Conservation (phyloP, 2,888 invertebrate species). For the Drosophila phalerata region DNA sequence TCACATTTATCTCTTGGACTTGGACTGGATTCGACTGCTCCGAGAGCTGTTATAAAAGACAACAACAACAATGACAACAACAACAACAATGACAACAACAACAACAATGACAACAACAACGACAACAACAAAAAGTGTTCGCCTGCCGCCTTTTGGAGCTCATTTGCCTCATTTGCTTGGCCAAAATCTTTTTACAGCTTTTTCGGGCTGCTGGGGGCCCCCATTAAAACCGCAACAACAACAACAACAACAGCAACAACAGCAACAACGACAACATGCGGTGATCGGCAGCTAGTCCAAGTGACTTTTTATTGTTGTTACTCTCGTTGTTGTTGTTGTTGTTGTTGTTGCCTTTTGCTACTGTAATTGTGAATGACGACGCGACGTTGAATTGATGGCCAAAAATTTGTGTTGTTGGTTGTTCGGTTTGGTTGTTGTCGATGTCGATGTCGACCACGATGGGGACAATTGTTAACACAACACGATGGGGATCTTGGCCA, state of each 20-base stretch:
- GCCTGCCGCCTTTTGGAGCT: slow-evolving; percentile 37
- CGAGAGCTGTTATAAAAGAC: slow-evolving; percentile 10
- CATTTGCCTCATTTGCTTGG: slow-evolving; percentile 54
- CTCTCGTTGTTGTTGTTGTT: slow-evolving; percentile 12
- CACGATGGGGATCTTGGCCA: slow-evolving; percentile 38
- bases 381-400: slow-evolving; percentile 46
- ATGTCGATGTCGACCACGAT: slow-evolving; percentile 16
- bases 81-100: neutral
- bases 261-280: slow-evolving; percentile 61
- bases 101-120: neutral
- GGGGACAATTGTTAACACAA: slow-evolving; percentile 69
- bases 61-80: neutral
- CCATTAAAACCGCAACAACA: slow-evolving; percentile 45
- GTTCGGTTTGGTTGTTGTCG: neutral
- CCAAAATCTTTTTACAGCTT: slow-evolving; percentile 63
- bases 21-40: slow-evolving; percentile 22
- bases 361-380: slow-evolving; percentile 52
- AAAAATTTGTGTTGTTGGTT: slow-evolving; percentile 22
- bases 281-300: slow-evolving; percentile 65
- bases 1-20: slow-evolving; percentile 29
- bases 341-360: slow-evolving; percentile 17
- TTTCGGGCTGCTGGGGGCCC: slow-evolving; percentile 36
- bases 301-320: slow-evolving; percentile 43
- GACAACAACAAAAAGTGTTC: slow-evolving; percentile 13
- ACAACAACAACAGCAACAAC: slow-evolving; percentile 11